A percentile compares a stretch with the other conserved stretches of the same genome.
phyloP scores from a whole-genome alignment of 2,888 invertebrate species.

The Orthosia incerta region DNA sequence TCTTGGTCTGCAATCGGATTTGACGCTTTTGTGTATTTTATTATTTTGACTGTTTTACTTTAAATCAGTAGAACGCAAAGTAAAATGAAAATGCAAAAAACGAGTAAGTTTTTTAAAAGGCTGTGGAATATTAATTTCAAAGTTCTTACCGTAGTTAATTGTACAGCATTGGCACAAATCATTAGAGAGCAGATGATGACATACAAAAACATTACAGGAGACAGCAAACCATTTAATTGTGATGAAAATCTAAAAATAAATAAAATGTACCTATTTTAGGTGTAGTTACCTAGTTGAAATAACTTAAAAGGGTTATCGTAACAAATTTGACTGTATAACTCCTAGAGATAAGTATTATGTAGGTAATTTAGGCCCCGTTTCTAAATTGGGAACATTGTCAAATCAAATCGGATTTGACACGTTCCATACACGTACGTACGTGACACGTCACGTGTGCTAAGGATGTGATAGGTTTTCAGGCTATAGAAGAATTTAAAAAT shows the following conservation, averaged over 20 bases:
- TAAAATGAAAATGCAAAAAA: too few species aligned
- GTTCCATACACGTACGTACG: too few species aligned
- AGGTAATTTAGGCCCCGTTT: neutral
- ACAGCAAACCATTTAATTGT: constrained; percentile 80
- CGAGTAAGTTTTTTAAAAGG: neutral
- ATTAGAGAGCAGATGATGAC: constrained; percentile 87
- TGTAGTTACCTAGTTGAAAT: neutral
- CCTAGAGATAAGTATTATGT: too few species aligned
- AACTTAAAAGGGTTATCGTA: neutral
- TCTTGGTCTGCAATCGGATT: too few species aligned
- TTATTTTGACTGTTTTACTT: neutral
- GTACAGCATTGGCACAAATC: constrained; percentile 86
- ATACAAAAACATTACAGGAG: constrained; percentile 87
- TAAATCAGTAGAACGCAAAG: neutral
- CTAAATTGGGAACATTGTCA: neutral
- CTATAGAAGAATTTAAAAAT: too few species aligned
- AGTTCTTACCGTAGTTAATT: constrained; percentile 80
- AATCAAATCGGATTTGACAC: neutral
- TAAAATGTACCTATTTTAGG: too few species aligned
- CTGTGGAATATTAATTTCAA: neutral
- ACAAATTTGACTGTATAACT: too few species aligned
- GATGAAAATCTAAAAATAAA: constrained; percentile 78
- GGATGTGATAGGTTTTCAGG: too few species aligned
- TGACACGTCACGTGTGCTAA: too few species aligned
- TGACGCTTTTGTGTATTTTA: neutral